These are phyloP conservation scores for Hydrocynus forskahlii DNA, from an alignment of 2,797 vertebrate genomes.

Conservation along the genomic window DNA sequence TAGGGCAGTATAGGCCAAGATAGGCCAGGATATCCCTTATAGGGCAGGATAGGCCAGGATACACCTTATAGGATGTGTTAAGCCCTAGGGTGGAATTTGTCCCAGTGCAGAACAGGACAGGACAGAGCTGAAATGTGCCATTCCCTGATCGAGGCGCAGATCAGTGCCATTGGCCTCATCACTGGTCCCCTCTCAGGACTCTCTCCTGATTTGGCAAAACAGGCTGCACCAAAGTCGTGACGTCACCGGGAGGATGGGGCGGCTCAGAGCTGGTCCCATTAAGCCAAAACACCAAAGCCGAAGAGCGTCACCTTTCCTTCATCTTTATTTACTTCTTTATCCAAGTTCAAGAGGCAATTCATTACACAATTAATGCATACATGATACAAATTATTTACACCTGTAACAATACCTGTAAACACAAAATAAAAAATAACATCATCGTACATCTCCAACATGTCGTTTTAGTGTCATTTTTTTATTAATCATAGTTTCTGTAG, in stretches of 20 bases:
- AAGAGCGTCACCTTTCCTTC: constrained; percentile 73
- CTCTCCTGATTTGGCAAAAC: constrained; percentile 51
- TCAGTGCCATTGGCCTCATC: background rate
- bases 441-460: constrained; percentile 82
- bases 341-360: constrained; percentile 82
- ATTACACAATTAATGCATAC: constrained; percentile 84
- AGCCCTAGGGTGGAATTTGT: no score
- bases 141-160: background rate
- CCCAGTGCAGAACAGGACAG: no score
- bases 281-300: background rate
- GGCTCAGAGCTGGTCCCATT: constrained; percentile 12
- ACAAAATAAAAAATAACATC: constrained; percentile 83
- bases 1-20: no score
- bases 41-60: no score
- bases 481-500: constrained; percentile 81
- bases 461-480: constrained; percentile 60
- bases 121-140: background rate
- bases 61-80: no score
- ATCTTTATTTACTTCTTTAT: constrained; percentile 84
- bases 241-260: constrained; percentile 49
- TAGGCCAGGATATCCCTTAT: no score
- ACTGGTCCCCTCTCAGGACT: constrained; percentile 17
- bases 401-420: constrained; percentile 83
- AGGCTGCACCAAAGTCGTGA: constrained; percentile 47
- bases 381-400: constrained; percentile 86